phyloP scores from a whole-genome alignment of 2,888 invertebrate species.

The Cheilosia soror region DNA sequence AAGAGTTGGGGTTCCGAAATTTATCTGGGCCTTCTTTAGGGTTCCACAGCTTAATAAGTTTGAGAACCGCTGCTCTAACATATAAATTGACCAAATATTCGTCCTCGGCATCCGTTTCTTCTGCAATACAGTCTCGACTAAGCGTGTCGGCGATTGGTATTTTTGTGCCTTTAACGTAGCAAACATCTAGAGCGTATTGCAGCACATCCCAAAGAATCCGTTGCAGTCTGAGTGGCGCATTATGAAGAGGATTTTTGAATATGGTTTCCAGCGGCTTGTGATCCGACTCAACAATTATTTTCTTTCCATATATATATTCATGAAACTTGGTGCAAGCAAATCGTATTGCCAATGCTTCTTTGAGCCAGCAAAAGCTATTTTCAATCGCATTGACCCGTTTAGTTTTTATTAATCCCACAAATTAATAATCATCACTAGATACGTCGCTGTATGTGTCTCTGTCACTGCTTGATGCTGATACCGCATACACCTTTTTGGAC shows the following conservation, averaged over 20 bases:
- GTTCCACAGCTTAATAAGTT: too few relatives aligned
- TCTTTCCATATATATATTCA: constrained; percentile 13
- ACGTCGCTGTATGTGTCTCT: not conserved
- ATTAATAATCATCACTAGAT: not conserved
- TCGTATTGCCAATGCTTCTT: constrained; percentile 13
- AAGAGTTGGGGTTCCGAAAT: too few relatives aligned
- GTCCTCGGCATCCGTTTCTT: not conserved
- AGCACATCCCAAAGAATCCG: constrained; percentile 14
- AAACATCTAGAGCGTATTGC: constrained; percentile 9
- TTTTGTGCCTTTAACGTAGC: not conserved
- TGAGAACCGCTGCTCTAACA: too few relatives aligned
- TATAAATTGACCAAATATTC: not conserved
- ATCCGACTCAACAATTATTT: constrained; percentile 2
- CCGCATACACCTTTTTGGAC: not conserved
- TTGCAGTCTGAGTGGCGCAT: constrained; percentile 1
- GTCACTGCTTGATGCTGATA: not conserved
- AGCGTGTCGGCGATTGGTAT: not conserved
- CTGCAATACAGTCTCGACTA: not conserved
- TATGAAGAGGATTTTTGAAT: not conserved
- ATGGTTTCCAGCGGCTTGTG: constrained; percentile 13
- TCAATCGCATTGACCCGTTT: constrained; percentile 1
- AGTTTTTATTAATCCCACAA: not conserved
- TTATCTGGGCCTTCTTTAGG: too few relatives aligned
- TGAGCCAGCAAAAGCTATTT: constrained; percentile 1
- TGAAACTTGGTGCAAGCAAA: not conserved